These are phyloP conservation scores for Akabosia matsudoensis DNA, from an alignment of 1,140 invertebrate species.

Conservation along the genomic window DNA sequence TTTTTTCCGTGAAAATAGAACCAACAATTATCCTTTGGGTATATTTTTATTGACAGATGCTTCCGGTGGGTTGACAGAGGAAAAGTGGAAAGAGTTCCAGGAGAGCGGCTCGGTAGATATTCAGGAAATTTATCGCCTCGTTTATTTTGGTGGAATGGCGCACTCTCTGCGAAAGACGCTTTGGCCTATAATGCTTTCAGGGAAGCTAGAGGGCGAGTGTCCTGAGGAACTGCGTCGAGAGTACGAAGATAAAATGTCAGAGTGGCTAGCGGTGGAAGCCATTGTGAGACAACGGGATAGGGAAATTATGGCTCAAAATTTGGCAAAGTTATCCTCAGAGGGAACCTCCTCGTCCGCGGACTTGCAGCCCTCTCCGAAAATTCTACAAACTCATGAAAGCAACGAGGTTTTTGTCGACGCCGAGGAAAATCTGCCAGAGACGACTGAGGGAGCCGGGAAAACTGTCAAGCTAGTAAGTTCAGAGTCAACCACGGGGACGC, in stretches of 20 bases:
- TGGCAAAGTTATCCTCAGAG: slow-evolving; percentile 60
- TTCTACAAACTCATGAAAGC: slow-evolving; percentile 53
- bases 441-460: neutral
- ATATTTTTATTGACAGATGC: slow-evolving; percentile 52
- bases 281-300: slow-evolving; percentile 82
- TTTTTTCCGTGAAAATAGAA: too few species aligned
- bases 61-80: slow-evolving; percentile 63
- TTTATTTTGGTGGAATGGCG: slow-evolving; percentile 82
- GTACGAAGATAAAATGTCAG: slow-evolving; percentile 87
- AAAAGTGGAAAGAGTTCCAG: slow-evolving; percentile 63
- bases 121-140: slow-evolving; percentile 73
- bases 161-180: slow-evolving; percentile 75
- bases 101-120: slow-evolving; percentile 61
- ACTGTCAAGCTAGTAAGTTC: neutral
- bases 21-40: neutral
- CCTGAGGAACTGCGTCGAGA: slow-evolving; percentile 67
- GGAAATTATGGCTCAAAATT: slow-evolving; percentile 61
- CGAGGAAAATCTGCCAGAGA: slow-evolving; percentile 19
- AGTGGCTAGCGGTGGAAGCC: slow-evolving; percentile 89
- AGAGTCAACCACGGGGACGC: neutral
- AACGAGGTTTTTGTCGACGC: slow-evolving; percentile 53
- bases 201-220: slow-evolving; percentile 62
- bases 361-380: slow-evolving; percentile 48
- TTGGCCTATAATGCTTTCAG: slow-evolving; percentile 89
- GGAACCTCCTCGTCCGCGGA: slow-evolving; percentile 53